phyloP scores from a whole-genome alignment of 2,113 vertebrate species.

The Irena cyanogastra region DNA sequence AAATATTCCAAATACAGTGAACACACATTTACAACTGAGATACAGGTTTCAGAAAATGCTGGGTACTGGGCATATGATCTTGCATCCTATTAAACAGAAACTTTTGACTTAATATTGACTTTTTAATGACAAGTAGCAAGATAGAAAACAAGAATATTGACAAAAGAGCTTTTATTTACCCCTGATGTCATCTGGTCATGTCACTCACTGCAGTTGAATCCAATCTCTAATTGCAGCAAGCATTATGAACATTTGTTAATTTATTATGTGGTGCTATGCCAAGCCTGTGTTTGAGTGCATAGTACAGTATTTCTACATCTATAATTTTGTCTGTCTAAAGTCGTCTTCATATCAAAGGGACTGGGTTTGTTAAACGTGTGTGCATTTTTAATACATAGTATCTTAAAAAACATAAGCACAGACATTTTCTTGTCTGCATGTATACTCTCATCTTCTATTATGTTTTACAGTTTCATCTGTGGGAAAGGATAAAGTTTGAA shows the following conservation, averaged over 20 bases:
- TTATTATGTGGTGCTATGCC: neutral
- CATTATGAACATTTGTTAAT: neutral
- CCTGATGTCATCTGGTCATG: neutral
- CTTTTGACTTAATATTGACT: constrained; percentile 9
- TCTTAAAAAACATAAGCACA: neutral
- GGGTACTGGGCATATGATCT: neutral
- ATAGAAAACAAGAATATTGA: neutral
- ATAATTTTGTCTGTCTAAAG: neutral
- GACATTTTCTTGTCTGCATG: neutral
- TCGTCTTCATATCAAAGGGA: neutral
- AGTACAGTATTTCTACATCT: neutral
- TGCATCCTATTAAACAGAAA: neutral
- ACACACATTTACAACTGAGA: neutral
- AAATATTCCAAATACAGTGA: neutral
- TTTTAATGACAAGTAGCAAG: neutral
- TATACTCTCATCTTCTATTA: neutral
- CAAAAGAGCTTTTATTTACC: constrained; percentile 30
- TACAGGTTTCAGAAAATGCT: neutral
- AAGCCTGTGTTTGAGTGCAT: neutral
- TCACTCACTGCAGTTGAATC: neutral
- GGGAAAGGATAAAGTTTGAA: neutral
- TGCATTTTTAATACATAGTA: neutral
- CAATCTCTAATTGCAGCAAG: neutral
- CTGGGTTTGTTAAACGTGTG: neutral
- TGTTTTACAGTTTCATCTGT: neutral